Evolutionary conservation across 2,888 invertebrate genomes (phyloP), one percentile per base, ranked within the genome.

Genomic region (Hirtodrosophila alboralis): DNA sequence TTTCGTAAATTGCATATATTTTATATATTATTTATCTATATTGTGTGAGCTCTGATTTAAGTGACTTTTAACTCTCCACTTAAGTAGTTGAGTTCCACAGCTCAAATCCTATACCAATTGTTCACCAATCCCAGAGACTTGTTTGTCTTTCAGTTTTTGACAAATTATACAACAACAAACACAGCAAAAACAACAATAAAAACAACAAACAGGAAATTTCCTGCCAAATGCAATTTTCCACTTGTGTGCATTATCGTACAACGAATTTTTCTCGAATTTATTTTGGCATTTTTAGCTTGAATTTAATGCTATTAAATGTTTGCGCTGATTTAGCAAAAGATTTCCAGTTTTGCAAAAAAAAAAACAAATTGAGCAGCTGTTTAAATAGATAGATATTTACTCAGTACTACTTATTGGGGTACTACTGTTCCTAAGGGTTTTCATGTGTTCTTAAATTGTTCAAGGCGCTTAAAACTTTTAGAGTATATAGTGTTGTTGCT

Each of bases 181-280:
- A n/a, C 7, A 21, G 18, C 9, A 21, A 9, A 8, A 9, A 13
- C 9, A 21, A 8, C n/a, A 21, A 33, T 1, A 34, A 40, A 10
- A 48, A 18, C 4, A 26, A 26, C 13, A 31, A 9, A 5, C 8
- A 14, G 18, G 13, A 7, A 58, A 49, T 23, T 6, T 23, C 6
- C 23, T 38, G 45, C 51, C 44, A 75, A 76, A 75, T 76, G 84
- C 76, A 83, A 76, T 76, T 76, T 83, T 83, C 84, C 84, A 83
- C 44, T 78, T 75, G 75, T 53, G 53, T 53, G 76, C 75, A 40
- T 54, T 54, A 44, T 38, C n/a, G 13, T 49, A 27, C 10, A 53
- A 10, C 33, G 58, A n/a, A 69, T 41, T 58, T 58, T 45, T 14
- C 10, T 33, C 3, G 48, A 38, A 66, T 68, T 57, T 52, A 30